phyloP scores from a whole-genome alignment of 1,140 invertebrate genomes.

The Sitophilus oryzae region DNA sequence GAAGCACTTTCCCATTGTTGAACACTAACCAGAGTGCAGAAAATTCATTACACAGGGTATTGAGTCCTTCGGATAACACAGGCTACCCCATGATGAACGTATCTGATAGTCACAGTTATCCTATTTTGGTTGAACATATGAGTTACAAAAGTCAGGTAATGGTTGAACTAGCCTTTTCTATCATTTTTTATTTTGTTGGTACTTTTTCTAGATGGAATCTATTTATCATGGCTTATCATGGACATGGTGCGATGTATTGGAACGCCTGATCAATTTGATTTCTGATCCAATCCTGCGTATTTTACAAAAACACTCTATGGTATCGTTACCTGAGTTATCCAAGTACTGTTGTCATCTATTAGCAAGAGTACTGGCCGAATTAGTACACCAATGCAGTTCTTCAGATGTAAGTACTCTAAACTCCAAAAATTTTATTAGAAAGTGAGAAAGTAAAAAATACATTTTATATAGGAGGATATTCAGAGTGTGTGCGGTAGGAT shows the following conservation, averaged over 20 bases:
- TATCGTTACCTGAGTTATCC: constrained; percentile 59
- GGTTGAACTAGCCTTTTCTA: too few species aligned
- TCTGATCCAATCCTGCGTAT: constrained; percentile 62
- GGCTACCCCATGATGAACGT: constrained; percentile 64
- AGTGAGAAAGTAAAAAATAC: too few species aligned
- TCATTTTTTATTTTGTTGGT: too few species aligned
- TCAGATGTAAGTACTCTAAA: constrained; percentile 45
- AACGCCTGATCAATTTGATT: constrained; percentile 75
- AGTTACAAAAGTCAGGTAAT: constrained; percentile 64
- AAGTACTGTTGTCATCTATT: constrained; percentile 81
- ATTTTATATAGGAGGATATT: constrained; percentile 55
- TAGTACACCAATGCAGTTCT: constrained; percentile 72
- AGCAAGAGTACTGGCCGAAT: constrained; percentile 79
- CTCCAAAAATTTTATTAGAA: too few species aligned
- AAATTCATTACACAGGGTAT: constrained; percentile 50
- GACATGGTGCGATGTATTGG: constrained; percentile 79
- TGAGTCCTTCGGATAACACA: constrained; percentile 65
- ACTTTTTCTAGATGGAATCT: constrained; percentile 48
- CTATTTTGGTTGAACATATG: constrained; percentile 76
- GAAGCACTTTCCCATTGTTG: constrained; percentile 70
- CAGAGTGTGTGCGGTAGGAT: constrained; percentile 59
- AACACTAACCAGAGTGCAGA: constrained; percentile 47
- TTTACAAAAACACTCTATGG: constrained; percentile 54
- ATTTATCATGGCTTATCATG: constrained; percentile 51
- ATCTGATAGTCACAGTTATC: constrained; percentile 67